phyloP scores from a whole-genome alignment of 2,113 vertebrate species.

The Rhegmatorhina hoffmannsi region DNA sequence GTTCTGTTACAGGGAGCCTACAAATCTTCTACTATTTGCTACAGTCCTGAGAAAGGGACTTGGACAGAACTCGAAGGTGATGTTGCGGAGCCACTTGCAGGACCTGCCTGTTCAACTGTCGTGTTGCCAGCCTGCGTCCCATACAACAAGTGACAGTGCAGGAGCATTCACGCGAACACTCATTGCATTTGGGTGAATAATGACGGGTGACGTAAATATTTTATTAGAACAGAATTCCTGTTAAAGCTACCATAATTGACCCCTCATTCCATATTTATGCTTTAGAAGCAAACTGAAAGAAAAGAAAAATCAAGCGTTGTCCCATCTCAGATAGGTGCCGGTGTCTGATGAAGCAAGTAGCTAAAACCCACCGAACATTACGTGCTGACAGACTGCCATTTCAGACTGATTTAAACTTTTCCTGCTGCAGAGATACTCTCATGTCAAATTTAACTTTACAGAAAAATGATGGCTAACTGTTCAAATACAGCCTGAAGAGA shows the following conservation, averaged over 20 bases:
- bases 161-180: slow-evolving; percentile 13
- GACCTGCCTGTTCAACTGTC: slow-evolving; percentile 93
- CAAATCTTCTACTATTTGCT: slow-evolving; percentile 99
- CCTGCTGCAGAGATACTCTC: slow-evolving; percentile 70
- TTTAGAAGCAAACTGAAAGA: slow-evolving; percentile 61
- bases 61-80: slow-evolving; percentile 99
- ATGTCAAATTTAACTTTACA: slow-evolving; percentile 39
- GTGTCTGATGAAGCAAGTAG: slow-evolving; percentile 58
- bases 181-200: slow-evolving; percentile 49
- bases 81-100: slow-evolving; percentile 95
- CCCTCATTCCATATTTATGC: slow-evolving; percentile 67
- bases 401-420: slow-evolving; percentile 72
- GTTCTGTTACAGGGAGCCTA: slow-evolving; percentile 90
- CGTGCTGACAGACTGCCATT: slow-evolving; percentile 70
- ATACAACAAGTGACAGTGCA: slow-evolving; percentile 88
- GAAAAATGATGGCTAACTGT: slow-evolving; percentile 60
- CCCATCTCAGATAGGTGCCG: slow-evolving; percentile 59
- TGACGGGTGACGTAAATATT: slow-evolving; percentile 68
- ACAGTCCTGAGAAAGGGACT: slow-evolving; percentile 94
- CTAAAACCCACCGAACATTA: slow-evolving; percentile 57
- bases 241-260: slow-evolving; percentile 45
- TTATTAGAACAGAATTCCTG: slow-evolving; percentile 51
- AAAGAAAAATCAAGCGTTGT: slow-evolving; percentile 33
- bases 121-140: slow-evolving; percentile 94
- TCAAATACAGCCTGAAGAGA: slow-evolving; percentile 69